Percentiles rank a stretch among this genome's conserved stretches.
These are phyloP conservation scores for Pocota personata DNA, from an alignment of 2,888 invertebrate genomes.

Conservation along the genomic window DNA sequence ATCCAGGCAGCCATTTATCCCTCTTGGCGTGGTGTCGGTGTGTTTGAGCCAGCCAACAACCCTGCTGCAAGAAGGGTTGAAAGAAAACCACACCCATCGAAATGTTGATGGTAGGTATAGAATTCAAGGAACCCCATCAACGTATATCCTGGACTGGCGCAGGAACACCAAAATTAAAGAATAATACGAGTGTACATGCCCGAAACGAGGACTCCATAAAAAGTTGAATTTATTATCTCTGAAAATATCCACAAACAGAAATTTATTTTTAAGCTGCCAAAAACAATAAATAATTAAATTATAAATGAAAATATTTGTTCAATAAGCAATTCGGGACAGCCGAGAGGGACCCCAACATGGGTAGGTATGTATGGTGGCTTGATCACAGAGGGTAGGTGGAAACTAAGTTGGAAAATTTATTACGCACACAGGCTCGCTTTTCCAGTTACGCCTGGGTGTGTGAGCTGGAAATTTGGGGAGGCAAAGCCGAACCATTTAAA, in stretches of 20 bases:
- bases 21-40: background rate
- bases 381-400: background rate
- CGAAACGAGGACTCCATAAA: slow-evolving; percentile 36
- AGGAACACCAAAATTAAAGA: slow-evolving; percentile 20
- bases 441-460: background rate
- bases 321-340: slow-evolving; percentile 77
- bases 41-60: background rate
- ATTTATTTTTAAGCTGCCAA: slow-evolving; percentile 82
- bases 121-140: background rate
- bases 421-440: background rate
- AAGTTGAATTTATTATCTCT: slow-evolving; percentile 71
- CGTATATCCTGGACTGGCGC: slow-evolving; percentile 17
- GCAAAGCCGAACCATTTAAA: background rate
- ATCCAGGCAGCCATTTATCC: background rate
- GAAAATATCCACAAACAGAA: slow-evolving; percentile 70
- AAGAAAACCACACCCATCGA: slow-evolving; percentile 65
- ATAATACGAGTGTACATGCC: slow-evolving; percentile 13
- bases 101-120: background rate
- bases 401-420: background rate
- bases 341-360: background rate
- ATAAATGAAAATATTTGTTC: slow-evolving; percentile 81
- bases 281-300: slow-evolving; percentile 82
- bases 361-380: background rate
- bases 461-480: background rate
- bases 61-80: slow-evolving; percentile 37